A percentile compares a stretch with the other conserved stretches of the same genome.
phyloP scores from a whole-genome alignment of 2,888 invertebrate genomes.

The Drosophila anceps region DNA sequence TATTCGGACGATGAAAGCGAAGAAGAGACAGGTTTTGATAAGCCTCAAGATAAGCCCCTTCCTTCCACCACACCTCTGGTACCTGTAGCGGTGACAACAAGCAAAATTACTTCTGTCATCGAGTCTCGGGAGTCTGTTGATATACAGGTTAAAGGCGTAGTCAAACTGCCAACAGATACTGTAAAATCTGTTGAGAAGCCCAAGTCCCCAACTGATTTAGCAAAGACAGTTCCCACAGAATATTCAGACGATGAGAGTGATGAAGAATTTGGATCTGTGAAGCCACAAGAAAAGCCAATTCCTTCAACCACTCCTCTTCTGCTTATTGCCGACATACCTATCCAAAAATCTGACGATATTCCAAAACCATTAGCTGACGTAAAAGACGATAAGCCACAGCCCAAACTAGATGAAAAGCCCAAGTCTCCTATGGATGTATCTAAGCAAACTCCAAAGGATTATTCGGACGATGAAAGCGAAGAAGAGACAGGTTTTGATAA shows the following conservation, averaged over 20 bases:
- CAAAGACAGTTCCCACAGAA: conserved; percentile 3
- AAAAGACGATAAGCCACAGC: neutral
- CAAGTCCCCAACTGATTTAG: conserved; percentile 5
- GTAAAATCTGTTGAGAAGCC: conserved; percentile 1
- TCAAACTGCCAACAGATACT: neutral
- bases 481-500: neutral
- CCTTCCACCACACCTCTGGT: neutral
- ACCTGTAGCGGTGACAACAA: conserved; percentile 1
- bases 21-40: neutral
- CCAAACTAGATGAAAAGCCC: neutral
- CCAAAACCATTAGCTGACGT: neutral
- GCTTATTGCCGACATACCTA: neutral
- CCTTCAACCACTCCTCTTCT: neutral
- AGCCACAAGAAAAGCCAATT: conserved; percentile 5
- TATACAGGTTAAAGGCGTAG: neutral
- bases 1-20: conserved; percentile 14
- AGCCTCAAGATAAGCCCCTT: neutral
- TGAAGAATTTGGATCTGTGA: conserved; percentile 8
- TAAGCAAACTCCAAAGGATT: neutral
- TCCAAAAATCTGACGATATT: neutral
- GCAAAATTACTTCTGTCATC: neutral
- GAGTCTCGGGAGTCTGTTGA: conserved; percentile 1
- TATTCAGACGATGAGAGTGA: conserved; percentile 19
- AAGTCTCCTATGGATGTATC: conserved; percentile 1
- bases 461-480: neutral